Conservation (phyloP, 2,888 invertebrate species). For the Philopedon plagiatum region DNA sequence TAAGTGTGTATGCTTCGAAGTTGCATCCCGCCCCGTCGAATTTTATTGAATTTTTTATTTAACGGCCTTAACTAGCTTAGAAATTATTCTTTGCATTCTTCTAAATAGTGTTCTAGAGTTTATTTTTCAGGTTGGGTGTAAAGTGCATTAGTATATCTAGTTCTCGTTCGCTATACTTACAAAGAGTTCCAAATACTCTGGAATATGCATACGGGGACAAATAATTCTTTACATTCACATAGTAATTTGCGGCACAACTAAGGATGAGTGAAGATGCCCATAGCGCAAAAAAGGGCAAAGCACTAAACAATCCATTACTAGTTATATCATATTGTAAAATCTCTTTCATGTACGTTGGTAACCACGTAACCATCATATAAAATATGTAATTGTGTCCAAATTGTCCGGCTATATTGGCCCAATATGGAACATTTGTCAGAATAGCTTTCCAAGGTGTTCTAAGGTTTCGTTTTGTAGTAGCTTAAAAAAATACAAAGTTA, state of each 20-base stretch:
- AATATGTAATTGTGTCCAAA: conserved; percentile 77
- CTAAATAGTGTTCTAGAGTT: no score
- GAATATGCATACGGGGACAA: conserved; percentile 20
- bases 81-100: no score
- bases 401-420: conserved; percentile 75
- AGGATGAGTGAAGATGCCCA: conserved; percentile 39
- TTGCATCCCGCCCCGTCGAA: no score
- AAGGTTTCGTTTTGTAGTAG: conserved; percentile 12
- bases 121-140: no score
- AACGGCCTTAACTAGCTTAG: no score
- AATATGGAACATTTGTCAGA: conserved; percentile 48
- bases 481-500: not conserved
- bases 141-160: no score
- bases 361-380: conserved; percentile 76
- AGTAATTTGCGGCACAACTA: conserved; percentile 16
- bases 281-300: conserved; percentile 41
- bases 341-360: conserved; percentile 72
- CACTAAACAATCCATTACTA: conserved; percentile 35
- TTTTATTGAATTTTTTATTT: no score
- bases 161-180: no score
- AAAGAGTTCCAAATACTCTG: conserved; percentile 33
- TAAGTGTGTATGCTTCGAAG: no score
- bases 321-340: conserved; percentile 45
- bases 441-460: conserved; percentile 50
- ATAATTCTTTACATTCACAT: conserved; percentile 17